A percentile compares a stretch with the other conserved stretches of the same genome.
These are phyloP conservation scores for Ctenopoma multispine DNA, from an alignment of 2,797 vertebrate species.

Conservation along the genomic window DNA sequence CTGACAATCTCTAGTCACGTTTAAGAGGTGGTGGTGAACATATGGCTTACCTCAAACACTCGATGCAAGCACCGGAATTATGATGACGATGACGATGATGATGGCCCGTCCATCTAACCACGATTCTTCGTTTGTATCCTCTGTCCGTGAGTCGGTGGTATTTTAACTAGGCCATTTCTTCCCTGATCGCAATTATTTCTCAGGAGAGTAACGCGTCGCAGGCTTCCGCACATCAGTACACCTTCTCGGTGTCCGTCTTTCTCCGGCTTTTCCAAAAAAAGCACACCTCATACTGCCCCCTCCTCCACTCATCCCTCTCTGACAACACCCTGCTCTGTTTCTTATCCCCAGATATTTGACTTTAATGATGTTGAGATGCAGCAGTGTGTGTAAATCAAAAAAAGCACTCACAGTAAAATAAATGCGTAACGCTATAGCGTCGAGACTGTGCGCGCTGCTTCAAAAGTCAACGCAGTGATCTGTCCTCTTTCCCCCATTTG, in stretches of 20 bases:
- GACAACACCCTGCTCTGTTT: conserved; percentile 80
- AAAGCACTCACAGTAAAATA: conserved; percentile 56
- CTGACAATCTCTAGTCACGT: conserved; percentile 58
- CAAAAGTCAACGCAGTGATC: conserved; percentile 74
- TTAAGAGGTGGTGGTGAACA: conserved; percentile 53
- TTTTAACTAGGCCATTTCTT: conserved; percentile 80
- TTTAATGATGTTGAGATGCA: conserved; percentile 65
- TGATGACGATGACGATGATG: conserved; percentile 52
- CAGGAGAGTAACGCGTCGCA: conserved; percentile 78
- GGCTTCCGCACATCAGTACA: conserved; percentile 78
- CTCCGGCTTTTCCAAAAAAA: conserved; percentile 82
- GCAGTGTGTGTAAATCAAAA: conserved; percentile 61
- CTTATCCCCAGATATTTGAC: conserved; percentile 72
- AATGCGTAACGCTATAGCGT: conserved; percentile 76
- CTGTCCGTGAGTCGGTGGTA: conserved; percentile 49
- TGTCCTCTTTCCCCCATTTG: conserved; percentile 68
- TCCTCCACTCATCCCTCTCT: conserved; percentile 77
- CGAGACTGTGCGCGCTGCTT: conserved; percentile 70
- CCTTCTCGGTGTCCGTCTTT: conserved; percentile 82
- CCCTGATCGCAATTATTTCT: conserved; percentile 76
- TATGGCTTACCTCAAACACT: conserved; percentile 77
- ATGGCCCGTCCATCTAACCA: conserved; percentile 67
- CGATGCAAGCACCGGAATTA: conserved; percentile 63
- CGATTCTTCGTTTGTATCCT: conserved; percentile 61
- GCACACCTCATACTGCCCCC: conserved; percentile 80